Evolutionary conservation across 1,140 invertebrate species (phyloP).

Genomic region (Brachionus koreanus): DNA sequence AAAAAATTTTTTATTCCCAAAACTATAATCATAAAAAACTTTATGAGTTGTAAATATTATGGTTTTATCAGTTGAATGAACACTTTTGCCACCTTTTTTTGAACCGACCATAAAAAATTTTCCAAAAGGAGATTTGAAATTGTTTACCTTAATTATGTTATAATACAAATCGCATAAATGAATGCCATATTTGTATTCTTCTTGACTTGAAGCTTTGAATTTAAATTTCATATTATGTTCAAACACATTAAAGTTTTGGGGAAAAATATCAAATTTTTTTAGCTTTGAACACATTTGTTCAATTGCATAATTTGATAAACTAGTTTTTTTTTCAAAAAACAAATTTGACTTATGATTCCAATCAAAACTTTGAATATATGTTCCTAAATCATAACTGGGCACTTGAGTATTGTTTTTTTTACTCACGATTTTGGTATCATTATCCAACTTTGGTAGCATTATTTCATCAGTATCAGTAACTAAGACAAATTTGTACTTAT

Average conservation of each 20-base stretch:
- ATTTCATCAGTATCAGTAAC: conserved; percentile 14
- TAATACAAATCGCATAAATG: background rate
- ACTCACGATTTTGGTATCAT: background rate
- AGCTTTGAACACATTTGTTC: background rate
- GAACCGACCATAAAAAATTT: background rate
- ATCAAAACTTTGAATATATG: background rate
- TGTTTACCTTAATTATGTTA: background rate
- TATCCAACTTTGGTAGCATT: background rate
- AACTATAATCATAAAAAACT: no score
- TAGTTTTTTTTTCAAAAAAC: background rate
- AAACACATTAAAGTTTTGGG: background rate
- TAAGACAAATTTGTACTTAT: background rate
- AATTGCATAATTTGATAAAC: background rate
- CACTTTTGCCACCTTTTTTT: background rate
- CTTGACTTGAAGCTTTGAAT: background rate
- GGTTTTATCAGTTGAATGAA: background rate
- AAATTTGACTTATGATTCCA: background rate
- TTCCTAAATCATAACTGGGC: background rate
- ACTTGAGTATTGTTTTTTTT: background rate
- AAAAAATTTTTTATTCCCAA: background rate
- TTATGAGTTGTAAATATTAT: background rate
- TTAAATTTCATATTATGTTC: background rate
- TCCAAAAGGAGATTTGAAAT: background rate
- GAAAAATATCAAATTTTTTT: background rate
- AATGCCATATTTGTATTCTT: background rate